A percentile compares a stretch with the other conserved stretches of the same genome.
phyloP scores from a whole-genome alignment of 2,113 vertebrate genomes.

The Speoplatyrhinus poulsoni region DNA sequence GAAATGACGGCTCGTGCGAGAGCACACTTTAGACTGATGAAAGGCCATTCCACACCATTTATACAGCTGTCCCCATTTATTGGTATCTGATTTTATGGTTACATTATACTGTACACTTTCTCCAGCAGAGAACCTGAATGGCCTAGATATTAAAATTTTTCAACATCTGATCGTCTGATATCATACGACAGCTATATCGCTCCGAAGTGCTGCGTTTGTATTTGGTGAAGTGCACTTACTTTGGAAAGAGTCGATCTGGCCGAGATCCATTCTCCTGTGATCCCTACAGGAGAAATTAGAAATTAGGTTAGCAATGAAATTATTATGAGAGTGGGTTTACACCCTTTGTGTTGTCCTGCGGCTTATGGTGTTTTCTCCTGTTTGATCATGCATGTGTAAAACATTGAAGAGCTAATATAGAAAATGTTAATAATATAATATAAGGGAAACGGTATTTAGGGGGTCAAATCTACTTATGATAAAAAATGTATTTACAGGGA shows the following conservation, averaged over 20 bases:
- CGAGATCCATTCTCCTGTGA: conserved; percentile 10
- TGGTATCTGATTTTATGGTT: conserved; percentile 28
- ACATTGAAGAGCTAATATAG: not conserved
- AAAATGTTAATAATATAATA: not conserved
- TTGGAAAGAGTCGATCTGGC: conserved; percentile 65
- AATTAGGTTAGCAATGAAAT: not conserved
- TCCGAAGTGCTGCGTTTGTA: not conserved
- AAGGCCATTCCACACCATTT: conserved; percentile 28
- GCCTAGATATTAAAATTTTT: conserved; percentile 12
- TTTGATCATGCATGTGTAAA: not conserved
- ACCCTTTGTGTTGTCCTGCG: not conserved
- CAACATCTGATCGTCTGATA: not conserved
- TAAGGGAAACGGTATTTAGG: not conserved
- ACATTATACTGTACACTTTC: conserved; percentile 28
- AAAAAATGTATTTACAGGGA: too few species aligned
- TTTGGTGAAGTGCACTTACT: conserved; percentile 37
- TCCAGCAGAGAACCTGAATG: not conserved
- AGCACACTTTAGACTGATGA: conserved; percentile 43
- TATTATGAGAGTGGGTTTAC: not conserved
- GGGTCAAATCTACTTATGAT: too few species aligned
- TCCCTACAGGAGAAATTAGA: conserved; percentile 33
- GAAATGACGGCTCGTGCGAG: conserved; percentile 32
- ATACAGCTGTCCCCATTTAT: conserved; percentile 29
- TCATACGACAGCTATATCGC: not conserved
- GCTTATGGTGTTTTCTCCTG: not conserved